Base-by-base conservation (phyloP, 1,140 invertebrate species). In the Diabrotica undecimpunctata region DNA sequence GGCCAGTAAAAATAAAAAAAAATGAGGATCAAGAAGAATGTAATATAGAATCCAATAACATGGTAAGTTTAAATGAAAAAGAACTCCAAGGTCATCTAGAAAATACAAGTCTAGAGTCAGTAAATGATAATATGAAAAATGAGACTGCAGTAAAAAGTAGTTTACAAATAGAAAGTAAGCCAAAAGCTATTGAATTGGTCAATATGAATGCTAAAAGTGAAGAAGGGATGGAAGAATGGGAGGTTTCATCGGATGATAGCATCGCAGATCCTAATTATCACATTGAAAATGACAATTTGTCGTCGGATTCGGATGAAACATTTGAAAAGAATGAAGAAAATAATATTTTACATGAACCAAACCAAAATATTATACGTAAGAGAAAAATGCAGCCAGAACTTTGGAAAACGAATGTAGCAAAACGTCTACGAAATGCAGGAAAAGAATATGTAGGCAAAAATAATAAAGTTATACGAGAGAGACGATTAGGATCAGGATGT, bases 371-470 rank as follows among this genome's bases (percentile, higher is more conserved):
- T n/a, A n/a, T n/a, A n/a, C n/a, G n/a, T n/a, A n/a, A n/a, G n/a
- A n/a, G n/a, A 76, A 74, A 64, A 72, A 72, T n/a, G 12, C 78
- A 14, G 72, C 73, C 54, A n/a, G n/a, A n/a, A n/a, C n/a, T n/a
- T n/a, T n/a, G n/a, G n/a, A n/a, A n/a, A n/a, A n/a, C n/a, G n/a
- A n/a, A n/a, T n/a, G n/a, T n/a, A n/a, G n/a, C n/a, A n/a, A n/a
- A n/a, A n/a, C n/a, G n/a, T n/a, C n/a, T n/a, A n/a, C n/a, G n/a
- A n/a, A n/a, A n/a, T n/a, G n/a, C n/a, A n/a, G n/a, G n/a, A n/a
- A n/a, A n/a, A n/a, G n/a, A n/a, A n/a, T n/a, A n/a, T n/a, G n/a
- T n/a, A n/a, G n/a, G n/a, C n/a, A n/a, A n/a, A n/a, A n/a, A n/a
- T n/a, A n/a, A n/a, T n/a, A n/a, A n/a, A n/a, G n/a, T n/a, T n/a